Evolutionary conservation across 2,888 invertebrate genomes (phyloP).

Genomic region (Cabera pusaria): DNA sequence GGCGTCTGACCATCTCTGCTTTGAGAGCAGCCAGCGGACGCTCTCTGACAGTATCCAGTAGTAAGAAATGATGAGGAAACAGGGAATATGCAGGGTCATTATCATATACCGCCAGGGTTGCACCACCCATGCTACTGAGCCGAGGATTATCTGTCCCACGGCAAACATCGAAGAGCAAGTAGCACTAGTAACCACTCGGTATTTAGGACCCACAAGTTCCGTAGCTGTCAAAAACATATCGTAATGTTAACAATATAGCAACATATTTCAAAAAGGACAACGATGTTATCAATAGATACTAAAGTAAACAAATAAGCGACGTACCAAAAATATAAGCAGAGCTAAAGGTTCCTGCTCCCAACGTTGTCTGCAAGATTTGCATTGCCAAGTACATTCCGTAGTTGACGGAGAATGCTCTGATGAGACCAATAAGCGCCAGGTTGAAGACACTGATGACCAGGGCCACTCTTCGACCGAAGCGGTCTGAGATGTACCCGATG

Average conservation of each 20-base stretch:
- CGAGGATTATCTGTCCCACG: slow-evolving; percentile 87
- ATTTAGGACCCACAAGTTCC: slow-evolving; percentile 89
- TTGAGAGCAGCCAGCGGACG: slow-evolving; percentile 89
- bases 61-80: slow-evolving; percentile 85
- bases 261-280: too few relatives aligned
- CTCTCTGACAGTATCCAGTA: slow-evolving; percentile 87
- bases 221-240: too few relatives aligned
- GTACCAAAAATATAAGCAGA: slow-evolving; percentile 72
- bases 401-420: slow-evolving; percentile 80
- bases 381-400: slow-evolving; percentile 79
- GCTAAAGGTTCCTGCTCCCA: slow-evolving; percentile 80
- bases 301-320: too few relatives aligned
- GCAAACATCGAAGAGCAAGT: slow-evolving; percentile 88
- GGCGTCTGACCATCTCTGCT: slow-evolving; percentile 85
- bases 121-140: slow-evolving; percentile 85
- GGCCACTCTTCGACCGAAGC: slow-evolving; percentile 78
- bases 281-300: too few relatives aligned
- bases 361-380: slow-evolving; percentile 79
- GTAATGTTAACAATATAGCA: too few relatives aligned
- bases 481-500: slow-evolving; percentile 87
- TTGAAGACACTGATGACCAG: slow-evolving; percentile 72
- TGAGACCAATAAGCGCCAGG: slow-evolving; percentile 70
- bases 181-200: slow-evolving; percentile 87
- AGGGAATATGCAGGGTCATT: slow-evolving; percentile 86
- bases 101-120: slow-evolving; percentile 87